Base-by-base conservation (phyloP, 2,113 vertebrate species). In the Misgurnus mizolepis region DNA sequence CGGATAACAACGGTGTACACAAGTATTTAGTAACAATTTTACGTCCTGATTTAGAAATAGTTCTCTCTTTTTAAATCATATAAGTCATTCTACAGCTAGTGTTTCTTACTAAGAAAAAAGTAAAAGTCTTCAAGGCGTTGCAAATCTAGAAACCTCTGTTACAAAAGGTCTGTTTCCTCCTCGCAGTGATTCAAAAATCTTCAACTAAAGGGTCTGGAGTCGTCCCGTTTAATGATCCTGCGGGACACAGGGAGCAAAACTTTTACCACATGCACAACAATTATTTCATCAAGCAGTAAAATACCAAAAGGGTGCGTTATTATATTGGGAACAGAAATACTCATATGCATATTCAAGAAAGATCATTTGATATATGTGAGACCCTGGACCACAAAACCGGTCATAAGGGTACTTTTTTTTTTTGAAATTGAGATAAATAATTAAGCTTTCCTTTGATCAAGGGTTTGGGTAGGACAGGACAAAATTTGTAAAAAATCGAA, bases 81-180 rank as follows among this genome's bases (percentile, higher is more conserved):
- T 88, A 93, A 94, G 93, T 97, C 95, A 95, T 95, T 95, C 95
- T 98, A 97, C 95, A 94, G 91, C 96, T 98, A 98, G 97, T 98
- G 97, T 98, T 97, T 96, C 92, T 92, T 96, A 95, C 96, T 95
- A 96, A 95, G 93, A 94, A 94, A 95, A 91, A 92, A 85, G 81
- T 83, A 82, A 82, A 89, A 95, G 92, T 96, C 95, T 96, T 97
- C 96, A 94, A 96, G 96, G 96, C 86, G 93, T 92, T 94, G 95
- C 92, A 95, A 96, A 96, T 97, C 95, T 97, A 96, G 90, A 95
- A 95, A 95, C 94, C 95, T 93, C 93, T 91, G 93, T 93, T 94
- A 94, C 92, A 94, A 96, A 96, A 91, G 93, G 94, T 95, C 93
- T 80, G 90, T 94, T 90, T 87, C 85, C 90, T 92, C 90, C 89